Conservation (phyloP, 2,797 vertebrate species). For the Phalloptychus januarius region DNA sequence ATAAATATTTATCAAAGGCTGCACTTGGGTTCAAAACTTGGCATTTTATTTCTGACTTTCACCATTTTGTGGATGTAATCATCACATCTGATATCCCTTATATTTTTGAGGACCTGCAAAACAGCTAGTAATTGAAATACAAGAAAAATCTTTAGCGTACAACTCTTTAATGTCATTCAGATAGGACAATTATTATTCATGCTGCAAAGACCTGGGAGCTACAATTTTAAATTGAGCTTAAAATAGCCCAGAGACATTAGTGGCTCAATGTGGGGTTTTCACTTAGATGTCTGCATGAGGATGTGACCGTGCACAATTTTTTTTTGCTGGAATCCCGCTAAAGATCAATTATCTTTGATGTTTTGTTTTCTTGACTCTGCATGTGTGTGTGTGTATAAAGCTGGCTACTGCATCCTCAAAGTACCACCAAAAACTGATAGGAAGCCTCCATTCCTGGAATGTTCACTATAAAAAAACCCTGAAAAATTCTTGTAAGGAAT, state of each 20-base stretch:
- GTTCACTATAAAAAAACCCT: neutral
- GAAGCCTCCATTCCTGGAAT: neutral
- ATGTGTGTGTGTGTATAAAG: neutral
- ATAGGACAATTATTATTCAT: conserved; percentile 31
- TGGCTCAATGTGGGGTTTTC: conserved; percentile 16
- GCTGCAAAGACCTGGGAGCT: conserved; percentile 37
- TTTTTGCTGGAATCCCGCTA: neutral
- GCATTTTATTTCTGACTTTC: conserved; percentile 16
- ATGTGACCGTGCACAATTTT: conserved; percentile 10
- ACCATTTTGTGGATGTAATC: conserved; percentile 10
- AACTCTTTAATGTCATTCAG: conserved; percentile 20
- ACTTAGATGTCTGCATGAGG: conserved; percentile 14
- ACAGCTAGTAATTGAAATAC: conserved; percentile 4
- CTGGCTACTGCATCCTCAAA: neutral
- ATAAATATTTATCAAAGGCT: conserved; percentile 39
- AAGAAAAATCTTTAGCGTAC: conserved; percentile 3
- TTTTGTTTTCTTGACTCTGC: conserved; percentile 14
- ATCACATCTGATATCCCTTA: conserved; percentile 3
- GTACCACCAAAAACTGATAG: neutral
- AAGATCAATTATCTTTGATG: conserved; percentile 29
- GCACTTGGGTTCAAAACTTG: conserved; percentile 32
- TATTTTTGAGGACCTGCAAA: neutral
- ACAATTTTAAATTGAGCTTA: conserved; percentile 43
- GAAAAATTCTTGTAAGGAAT: conserved; percentile 8
- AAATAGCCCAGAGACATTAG: conserved; percentile 49